Base-by-base conservation (phyloP, 2,888 invertebrate genomes). In the Thereva nobilitata region DNA sequence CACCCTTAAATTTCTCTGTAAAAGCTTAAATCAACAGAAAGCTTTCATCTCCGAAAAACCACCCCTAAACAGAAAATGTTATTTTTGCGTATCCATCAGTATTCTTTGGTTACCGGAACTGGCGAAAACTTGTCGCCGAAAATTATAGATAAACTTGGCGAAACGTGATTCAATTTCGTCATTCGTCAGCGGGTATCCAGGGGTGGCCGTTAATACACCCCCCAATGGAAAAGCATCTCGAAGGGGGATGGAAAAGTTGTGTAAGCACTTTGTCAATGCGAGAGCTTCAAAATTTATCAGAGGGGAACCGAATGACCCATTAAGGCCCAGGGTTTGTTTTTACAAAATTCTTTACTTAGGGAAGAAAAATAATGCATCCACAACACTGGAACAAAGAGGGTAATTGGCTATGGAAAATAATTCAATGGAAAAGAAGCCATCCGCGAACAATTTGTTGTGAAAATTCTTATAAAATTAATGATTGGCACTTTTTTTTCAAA, bases 211-310 rank as follows among this genome's bases (percentile, higher is more conserved):
- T 61, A 61, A 50, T 50, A 50, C 45, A 34, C 49, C 50, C 59
- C 61, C 37, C 23, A 23, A 23, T 23, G 23, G 23, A 50, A 12
- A 61, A 61, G 2, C 12, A 23, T 38, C 8, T n/a, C 61, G 8
- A 6, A n/a, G 50, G 50, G 50, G 41, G 61, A 61, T 50, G 61
- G 50, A 61, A 50, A 61, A 61, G 61, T 61, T 61, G 61, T 61
- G 61, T 61, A 61, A 61, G 50, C 61, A 61, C 61, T 61, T 61
- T 50, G 61, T 61, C 50, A 61, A 12, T 40, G 37, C 34, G 61
- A 40, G 50, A 50, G 23, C 50, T 45, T 42, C 49, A n/a, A 42
- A 59, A 49, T 59, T 47, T 38, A 57, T 57, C 57, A 37, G 49
- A 59, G 40, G 47, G 47, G 49, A 47, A n/a, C 12, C 59, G 49